Conservation (phyloP, 1,140 invertebrate genomes). For the Lerema accius region DNA sequence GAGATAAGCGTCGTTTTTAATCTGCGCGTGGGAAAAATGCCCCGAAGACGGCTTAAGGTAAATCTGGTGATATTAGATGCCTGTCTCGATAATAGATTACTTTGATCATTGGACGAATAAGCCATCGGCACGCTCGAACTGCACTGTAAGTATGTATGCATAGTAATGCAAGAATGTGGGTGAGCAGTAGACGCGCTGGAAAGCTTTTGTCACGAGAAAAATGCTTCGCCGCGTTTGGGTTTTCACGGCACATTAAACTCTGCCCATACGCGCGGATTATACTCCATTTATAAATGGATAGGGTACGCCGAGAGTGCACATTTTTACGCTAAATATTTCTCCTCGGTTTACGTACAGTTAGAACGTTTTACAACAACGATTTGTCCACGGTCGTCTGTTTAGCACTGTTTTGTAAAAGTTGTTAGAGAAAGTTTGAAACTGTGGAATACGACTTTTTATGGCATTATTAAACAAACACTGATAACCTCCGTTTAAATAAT, state of each 20-base stretch:
- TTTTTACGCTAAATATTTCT: conserved; percentile 56
- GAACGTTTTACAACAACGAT: conserved; percentile 18
- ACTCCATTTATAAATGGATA: conserved; percentile 74
- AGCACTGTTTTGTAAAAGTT: not conserved
- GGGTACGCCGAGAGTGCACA: conserved; percentile 53
- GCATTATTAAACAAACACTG: too few relatives aligned
- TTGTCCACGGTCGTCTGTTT: not conserved
- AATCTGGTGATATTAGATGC: not conserved
- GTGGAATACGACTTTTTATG: not conserved
- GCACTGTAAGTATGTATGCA: not conserved
- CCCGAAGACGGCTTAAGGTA: not conserved
- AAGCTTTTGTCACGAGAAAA: conserved; percentile 74
- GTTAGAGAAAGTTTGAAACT: not conserved
- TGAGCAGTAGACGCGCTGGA: conserved; percentile 52
- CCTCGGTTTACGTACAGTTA: conserved; percentile 15
- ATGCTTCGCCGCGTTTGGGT: conserved; percentile 63
- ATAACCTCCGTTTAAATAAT: too few relatives aligned
- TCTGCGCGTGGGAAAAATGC: not conserved
- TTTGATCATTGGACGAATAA: not conserved
- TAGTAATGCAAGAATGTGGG: conserved; percentile 36
- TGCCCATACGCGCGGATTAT: conserved; percentile 64
- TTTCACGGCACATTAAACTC: conserved; percentile 73
- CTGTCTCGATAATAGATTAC: not conserved
- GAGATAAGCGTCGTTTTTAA: conserved; percentile 15
- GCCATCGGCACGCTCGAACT: not conserved